Base-by-base conservation (phyloP, 2,888 invertebrate species). In the Lochmaea crataegi region DNA sequence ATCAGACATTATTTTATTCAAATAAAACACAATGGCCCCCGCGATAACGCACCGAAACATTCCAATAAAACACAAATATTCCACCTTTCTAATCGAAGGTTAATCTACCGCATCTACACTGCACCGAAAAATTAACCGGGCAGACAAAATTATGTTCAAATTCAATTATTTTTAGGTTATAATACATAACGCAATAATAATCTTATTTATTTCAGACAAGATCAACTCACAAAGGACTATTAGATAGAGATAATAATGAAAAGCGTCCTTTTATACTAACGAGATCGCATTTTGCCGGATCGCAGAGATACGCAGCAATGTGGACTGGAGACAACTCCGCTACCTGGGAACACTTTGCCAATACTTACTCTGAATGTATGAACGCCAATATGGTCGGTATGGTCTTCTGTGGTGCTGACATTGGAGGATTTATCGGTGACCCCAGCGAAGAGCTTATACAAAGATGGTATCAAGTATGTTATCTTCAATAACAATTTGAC, bases 291-390 rank as follows among this genome's bases (percentile, higher is more conserved):
- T 99, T 96, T 86, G 93, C 96, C 7, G 99, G 99, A 0, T 92
- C 95, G 0, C 99, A 99, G 87, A 91, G 96, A 85, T 95, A 90
- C 82, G 91, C 94, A 0, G 94, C 97, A 0, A 93, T 98, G 42
- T 99, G 99, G 99, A 99, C 99, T 0, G 99, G 99, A 0, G 99
- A 99, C 86, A 99, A 99, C 85, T 88, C 90, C 61, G 97, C 96
- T 0, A 94, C 96, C 41, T 99, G 98, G 98, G 90, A 91, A 5
- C 97, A 97, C 88, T 89, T 99, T 18, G 91, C 92, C 65, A 91
- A 92, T 3, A 92, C 94, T 0, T 91, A 95, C 56, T 96, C 97
- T 0, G 98, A 98, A 98, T 94, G 98, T 80, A 88, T 99, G 2
- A 94, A 73, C 6, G 75, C 80, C 14, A 82, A 93, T 1, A 88